Conservation (phyloP, 2,888 invertebrate genomes). For the Eupsilia transversa region DNA sequence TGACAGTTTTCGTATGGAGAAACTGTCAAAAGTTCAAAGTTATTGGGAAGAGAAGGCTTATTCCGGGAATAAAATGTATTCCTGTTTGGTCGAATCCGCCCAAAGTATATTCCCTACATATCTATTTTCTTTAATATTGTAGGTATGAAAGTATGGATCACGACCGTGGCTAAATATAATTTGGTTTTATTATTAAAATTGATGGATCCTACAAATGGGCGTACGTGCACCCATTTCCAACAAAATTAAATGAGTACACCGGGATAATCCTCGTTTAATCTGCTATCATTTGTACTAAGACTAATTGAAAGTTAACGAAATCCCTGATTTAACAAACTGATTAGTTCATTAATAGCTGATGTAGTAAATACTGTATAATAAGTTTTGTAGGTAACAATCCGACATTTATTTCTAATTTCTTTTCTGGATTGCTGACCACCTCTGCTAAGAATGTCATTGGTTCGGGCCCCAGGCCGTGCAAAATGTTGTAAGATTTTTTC, state of each 20-base stretch:
- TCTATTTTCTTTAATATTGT: not conserved
- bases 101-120: not conserved
- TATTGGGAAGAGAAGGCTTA: no score
- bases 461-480: not conserved
- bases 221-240: conserved; percentile 24
- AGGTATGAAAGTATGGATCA: not conserved
- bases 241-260: conserved; percentile 40
- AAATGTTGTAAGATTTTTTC: not conserved
- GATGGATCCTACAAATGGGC: conserved; percentile 28
- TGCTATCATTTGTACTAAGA: conserved; percentile 47
- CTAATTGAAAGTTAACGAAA: conserved; percentile 33
- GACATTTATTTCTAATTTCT: rapidly evolving
- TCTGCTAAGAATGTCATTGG: not conserved
- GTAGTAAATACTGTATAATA: not conserved
- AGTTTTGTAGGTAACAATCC: not conserved
- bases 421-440: not conserved
- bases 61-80: no score
- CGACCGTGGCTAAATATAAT: conserved; percentile 6
- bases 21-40: no score
- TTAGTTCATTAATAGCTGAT: not conserved
- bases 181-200: conserved; percentile 49
- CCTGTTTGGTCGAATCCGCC: no score
- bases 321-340: conserved; percentile 20
- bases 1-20: no score
- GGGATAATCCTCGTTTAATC: conserved; percentile 50